These are phyloP conservation scores for Nesometra sesokonis DNA, from an alignment of 35 echinoderm and acorn worm genomes.

Conservation along the genomic window DNA sequence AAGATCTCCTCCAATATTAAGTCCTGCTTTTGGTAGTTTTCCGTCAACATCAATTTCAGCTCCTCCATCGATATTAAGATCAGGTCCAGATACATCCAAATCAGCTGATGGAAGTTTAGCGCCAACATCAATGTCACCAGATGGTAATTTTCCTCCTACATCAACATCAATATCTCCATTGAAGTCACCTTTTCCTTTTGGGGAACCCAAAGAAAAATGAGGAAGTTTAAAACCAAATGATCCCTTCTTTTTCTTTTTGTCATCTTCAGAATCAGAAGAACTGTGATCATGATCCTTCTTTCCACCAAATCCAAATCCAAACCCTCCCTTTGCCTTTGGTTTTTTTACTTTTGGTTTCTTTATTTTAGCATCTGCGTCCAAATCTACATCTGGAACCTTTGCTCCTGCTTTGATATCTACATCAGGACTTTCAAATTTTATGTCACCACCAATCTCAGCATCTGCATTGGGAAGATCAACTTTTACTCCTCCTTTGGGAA, in stretches of 20 bases:
- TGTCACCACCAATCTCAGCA: slow-evolving; percentile 28
- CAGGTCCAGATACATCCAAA: neutral
- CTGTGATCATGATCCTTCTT: neutral
- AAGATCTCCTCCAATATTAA: neutral
- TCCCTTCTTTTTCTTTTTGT: neutral
- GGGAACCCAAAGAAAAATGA: neutral
- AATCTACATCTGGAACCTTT: slow-evolving; percentile 14
- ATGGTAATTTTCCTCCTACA: neutral
- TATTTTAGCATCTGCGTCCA: slow-evolving; percentile 39
- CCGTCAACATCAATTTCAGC: neutral
- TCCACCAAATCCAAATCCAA: neutral
- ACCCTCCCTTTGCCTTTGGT: neutral
- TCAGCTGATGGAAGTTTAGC: neutral
- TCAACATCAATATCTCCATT: slow-evolving; percentile 12
- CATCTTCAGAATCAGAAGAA: slow-evolving; percentile 14
- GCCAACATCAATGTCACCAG: neutral
- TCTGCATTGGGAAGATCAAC: slow-evolving; percentile 13
- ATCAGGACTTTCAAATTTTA: neutral
- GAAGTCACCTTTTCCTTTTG: slow-evolving; percentile 1
- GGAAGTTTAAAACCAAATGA: neutral
- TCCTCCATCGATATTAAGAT: neutral
- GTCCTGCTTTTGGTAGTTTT: neutral
- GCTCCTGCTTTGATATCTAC: slow-evolving; percentile 23
- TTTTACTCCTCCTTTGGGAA: slow-evolving; percentile 24
- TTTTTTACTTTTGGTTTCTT: slow-evolving; percentile 7